These are phyloP conservation scores for Perca fluviatilis DNA, from an alignment of 2,113 vertebrate species.

Conservation along the genomic window DNA sequence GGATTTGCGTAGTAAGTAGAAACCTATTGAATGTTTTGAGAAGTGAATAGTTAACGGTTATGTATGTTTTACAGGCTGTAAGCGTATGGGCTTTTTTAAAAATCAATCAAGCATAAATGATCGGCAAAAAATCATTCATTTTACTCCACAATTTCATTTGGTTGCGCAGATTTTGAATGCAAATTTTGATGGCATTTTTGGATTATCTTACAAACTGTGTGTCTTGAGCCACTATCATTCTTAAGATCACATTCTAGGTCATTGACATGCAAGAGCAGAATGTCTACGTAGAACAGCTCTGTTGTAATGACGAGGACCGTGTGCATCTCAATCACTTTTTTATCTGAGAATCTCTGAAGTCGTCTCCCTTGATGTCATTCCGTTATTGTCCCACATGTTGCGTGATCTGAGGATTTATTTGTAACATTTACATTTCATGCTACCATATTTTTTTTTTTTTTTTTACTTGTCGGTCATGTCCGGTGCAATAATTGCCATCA, in stretches of 20 bases:
- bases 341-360: slow-evolving; percentile 14
- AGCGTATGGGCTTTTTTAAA: slow-evolving; percentile 35
- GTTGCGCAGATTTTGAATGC: slow-evolving; percentile 52
- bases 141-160: slow-evolving; percentile 15
- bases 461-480: slow-evolving; percentile 22
- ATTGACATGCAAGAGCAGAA: neutral
- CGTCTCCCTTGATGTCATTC: slow-evolving; percentile 10
- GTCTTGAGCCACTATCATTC: slow-evolving; percentile 21
- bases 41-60: slow-evolving; percentile 44
- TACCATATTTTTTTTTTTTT: neutral
- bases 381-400: neutral
- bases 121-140: slow-evolving; percentile 22
- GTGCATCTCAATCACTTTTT: slow-evolving; percentile 17
- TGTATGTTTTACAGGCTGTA: slow-evolving; percentile 52
- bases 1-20: slow-evolving; percentile 57
- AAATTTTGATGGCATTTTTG: slow-evolving; percentile 29
- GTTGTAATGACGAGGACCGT: neutral
- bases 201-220: neutral
- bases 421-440: slow-evolving; percentile 17
- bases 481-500: slow-evolving; percentile 66
- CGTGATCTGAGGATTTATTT: slow-evolving; percentile 13
- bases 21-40: slow-evolving; percentile 72
- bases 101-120: slow-evolving; percentile 40
- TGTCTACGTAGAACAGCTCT: neutral
- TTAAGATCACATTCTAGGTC: slow-evolving; percentile 4